Evolutionary conservation across 2,888 invertebrate species (phyloP).

Genomic region (Agrochola macilenta): DNA sequence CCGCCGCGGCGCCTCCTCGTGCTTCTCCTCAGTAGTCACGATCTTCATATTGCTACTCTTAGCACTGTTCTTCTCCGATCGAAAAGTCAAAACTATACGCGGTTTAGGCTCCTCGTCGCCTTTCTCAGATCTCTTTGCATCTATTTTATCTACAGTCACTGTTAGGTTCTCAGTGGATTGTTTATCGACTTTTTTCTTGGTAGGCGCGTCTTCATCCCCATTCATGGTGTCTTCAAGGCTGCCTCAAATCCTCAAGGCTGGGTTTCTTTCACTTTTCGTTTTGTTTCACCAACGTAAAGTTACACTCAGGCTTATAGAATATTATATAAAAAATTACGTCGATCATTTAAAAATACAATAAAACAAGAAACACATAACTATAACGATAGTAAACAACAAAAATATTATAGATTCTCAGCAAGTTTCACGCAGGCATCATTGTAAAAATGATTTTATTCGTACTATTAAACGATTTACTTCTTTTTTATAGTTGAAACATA

Average conservation of each 20-base stretch:
- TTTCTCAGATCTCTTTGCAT: slow-evolving; percentile 78
- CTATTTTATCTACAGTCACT: slow-evolving; percentile 77
- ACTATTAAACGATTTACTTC: neutral
- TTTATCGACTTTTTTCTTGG: slow-evolving; percentile 81
- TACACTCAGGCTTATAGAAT: slow-evolving; percentile 5
- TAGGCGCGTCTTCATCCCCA: slow-evolving; percentile 77
- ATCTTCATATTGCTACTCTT: slow-evolving; percentile 90
- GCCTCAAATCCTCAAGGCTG: slow-evolving; percentile 65
- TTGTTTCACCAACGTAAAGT: slow-evolving; percentile 1
- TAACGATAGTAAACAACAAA: slow-evolving; percentile 18
- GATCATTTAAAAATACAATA: slow-evolving; percentile 40
- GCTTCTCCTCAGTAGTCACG: slow-evolving; percentile 86
- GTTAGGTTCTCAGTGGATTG: slow-evolving; percentile 74
- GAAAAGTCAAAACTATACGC: slow-evolving; percentile 91
- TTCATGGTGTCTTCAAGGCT: slow-evolving; percentile 84
- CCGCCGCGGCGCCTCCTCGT: slow-evolving; percentile 82
- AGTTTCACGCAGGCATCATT: slow-evolving; percentile 20
- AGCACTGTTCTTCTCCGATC: slow-evolving; percentile 91
- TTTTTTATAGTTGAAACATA: neutral
- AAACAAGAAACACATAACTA: slow-evolving; percentile 15
- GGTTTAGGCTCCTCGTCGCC: slow-evolving; percentile 88
- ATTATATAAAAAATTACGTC: neutral
- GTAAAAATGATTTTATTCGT: neutral
- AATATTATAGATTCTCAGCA: neutral
- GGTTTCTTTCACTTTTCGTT: slow-evolving; percentile 57